These are phyloP conservation scores for Pteromalus puparum DNA, from an alignment of 1,140 invertebrate species.

Conservation along the genomic window DNA sequence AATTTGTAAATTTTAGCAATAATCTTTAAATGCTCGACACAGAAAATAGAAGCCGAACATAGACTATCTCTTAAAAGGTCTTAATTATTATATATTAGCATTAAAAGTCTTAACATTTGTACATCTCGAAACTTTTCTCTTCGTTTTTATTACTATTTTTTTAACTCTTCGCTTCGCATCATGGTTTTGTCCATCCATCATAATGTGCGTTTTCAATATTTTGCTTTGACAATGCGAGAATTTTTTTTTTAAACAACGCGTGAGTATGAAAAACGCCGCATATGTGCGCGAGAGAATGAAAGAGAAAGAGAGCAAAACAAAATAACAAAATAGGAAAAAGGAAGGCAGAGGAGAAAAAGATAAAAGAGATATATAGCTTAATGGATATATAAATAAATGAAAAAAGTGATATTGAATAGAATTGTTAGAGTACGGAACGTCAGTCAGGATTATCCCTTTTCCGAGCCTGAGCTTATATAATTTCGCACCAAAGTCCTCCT, in stretches of 20 bases:
- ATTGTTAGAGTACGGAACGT: constrained; percentile 44
- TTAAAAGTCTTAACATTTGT: constrained; percentile 22
- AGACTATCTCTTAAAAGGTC: constrained; percentile 35
- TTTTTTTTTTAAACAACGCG: constrained; percentile 15
- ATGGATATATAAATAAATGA: constrained; percentile 33
- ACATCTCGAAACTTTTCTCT: constrained; percentile 9
- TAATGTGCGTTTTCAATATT: constrained; percentile 33
- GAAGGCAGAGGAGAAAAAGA: not conserved
- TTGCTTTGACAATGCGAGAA: constrained; percentile 33
- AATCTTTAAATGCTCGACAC: constrained; percentile 37
- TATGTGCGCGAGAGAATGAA: not conserved
- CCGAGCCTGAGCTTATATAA: constrained; percentile 46
- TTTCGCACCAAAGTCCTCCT: constrained; percentile 53
- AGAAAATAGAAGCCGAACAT: constrained; percentile 24
- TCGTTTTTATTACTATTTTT: constrained; percentile 20
- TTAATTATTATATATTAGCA: constrained; percentile 35
- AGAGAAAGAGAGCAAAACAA: not conserved
- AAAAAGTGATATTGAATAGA: constrained; percentile 49
- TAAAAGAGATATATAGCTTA: not conserved
- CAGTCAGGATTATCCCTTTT: constrained; percentile 50
- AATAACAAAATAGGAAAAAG: not conserved
- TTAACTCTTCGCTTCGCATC: constrained; percentile 24
- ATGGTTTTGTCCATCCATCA: constrained; percentile 16
- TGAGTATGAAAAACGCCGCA: not conserved
- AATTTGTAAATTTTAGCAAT: constrained; percentile 45